Evolutionary conservation across 2,888 invertebrate genomes (phyloP), one percentile per base, ranked within the genome.

Genomic region (Hypselothyrea guttata): DNA sequence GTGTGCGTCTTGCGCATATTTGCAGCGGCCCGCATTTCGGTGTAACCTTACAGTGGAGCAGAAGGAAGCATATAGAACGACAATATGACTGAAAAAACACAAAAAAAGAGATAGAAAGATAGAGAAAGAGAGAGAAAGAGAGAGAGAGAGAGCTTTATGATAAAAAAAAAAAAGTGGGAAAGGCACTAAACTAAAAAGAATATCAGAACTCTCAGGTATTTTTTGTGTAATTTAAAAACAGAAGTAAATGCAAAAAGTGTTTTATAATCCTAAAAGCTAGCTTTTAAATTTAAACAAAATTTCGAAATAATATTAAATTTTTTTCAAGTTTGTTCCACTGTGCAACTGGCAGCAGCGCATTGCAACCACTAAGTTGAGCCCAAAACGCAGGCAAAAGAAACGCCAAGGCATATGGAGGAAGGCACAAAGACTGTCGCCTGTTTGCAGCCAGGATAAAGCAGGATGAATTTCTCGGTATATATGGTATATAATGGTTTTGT

Each of bases 21-120:
- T 71, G 62, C 31, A 40, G 33, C 33, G 35, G 54, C 72, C 70
- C 76, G 70, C 76, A 81, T 83, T 60, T 71, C 11, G 70, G 70
- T 78, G 76, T 78, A 67, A 67, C 66, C 65, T 76, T 75, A 70
- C 64, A 67, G 54, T 44, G 68, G 13, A 58, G 68, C 35, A 69
- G 38, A 28, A 49, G 57, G 47, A 31, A 41, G 27, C 28, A 15
- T n/a, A n/a, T n/a, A n/a, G n/a, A n/a, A n/a, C n/a, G n/a, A n/a
- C n/a, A n/a, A n/a, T n/a, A n/a, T n/a, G 30, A 16, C 42, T 18
- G 27, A 12, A 12, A 3, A 11, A 18, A 12, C 13, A 7, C 12
- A 27, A n/a, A 5, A 28, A n/a, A 46, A 2, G 7, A 42, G n/a
- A 15, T 13, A 8, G 13, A 28, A 7, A 11, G 7, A 15, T 34